A percentile compares a stretch with the other conserved stretches of the same genome.
These are phyloP conservation scores for Brachyptera risi DNA, from an alignment of 2,888 invertebrate species.

Conservation along the genomic window DNA sequence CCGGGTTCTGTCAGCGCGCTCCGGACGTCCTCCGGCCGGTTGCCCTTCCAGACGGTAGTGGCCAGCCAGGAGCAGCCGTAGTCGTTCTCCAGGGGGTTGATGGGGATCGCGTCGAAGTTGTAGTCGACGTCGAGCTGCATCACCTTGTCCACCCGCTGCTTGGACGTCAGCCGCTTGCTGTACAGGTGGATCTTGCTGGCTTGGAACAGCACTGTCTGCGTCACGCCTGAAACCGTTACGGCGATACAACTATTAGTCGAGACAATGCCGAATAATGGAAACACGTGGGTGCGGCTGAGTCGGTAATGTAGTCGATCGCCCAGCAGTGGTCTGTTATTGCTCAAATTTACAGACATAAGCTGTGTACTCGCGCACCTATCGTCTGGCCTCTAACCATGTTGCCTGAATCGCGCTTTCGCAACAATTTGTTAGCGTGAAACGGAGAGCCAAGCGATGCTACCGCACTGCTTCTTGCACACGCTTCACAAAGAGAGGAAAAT, in stretches of 20 bases:
- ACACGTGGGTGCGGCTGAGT: no score
- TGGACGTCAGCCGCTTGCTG: slow-evolving; percentile 36
- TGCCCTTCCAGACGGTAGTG: slow-evolving; percentile 37
- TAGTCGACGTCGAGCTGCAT: neutral
- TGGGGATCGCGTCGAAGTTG: slow-evolving; percentile 39
- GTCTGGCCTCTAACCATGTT: no score
- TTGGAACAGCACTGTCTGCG: slow-evolving; percentile 35
- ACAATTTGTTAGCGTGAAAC: no score
- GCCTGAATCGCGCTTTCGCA: no score
- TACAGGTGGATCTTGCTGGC: slow-evolving; percentile 37
- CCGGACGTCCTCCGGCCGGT: neutral
- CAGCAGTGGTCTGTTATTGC: no score
- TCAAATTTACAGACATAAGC: no score
- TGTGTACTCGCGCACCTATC: no score
- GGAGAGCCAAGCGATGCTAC: no score
- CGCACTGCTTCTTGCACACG: no score
- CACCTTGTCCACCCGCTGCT: slow-evolving; percentile 27
- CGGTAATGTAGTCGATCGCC: no score
- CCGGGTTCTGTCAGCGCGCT: neutral
- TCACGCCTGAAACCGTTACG: neutral
- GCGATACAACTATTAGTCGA: neutral
- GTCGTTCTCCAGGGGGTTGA: slow-evolving; percentile 36
- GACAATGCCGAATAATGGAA: neutral
- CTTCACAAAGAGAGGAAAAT: no score
- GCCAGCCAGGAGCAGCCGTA: slow-evolving; percentile 38